Conservation (phyloP, 2,888 invertebrate species). For the Arge pagana region DNA sequence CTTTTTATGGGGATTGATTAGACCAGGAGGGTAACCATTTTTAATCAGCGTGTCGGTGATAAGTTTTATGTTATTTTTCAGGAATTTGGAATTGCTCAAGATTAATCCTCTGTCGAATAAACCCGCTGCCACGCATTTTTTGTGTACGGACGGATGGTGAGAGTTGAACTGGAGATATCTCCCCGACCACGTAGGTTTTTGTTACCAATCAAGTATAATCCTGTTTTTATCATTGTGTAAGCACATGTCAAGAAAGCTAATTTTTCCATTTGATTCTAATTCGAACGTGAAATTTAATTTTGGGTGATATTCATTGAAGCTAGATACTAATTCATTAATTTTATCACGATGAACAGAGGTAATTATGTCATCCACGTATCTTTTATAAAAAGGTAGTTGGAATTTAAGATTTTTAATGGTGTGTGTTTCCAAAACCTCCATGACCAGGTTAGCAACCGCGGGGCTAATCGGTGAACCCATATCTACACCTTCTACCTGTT, state of each 20-base stretch:
- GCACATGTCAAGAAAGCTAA: background rate
- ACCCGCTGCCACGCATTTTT: background rate
- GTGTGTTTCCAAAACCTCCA: conserved; percentile 28
- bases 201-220: background rate
- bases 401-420: conserved; percentile 5
- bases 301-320: background rate
- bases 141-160: background rate
- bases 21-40: background rate
- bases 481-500: conserved; percentile 23
- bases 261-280: background rate
- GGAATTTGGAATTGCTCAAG: background rate
- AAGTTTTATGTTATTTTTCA: background rate
- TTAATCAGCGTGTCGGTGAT: background rate
- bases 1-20: too few relatives aligned
- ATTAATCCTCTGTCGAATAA: background rate
- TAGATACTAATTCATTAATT: background rate
- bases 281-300: background rate
- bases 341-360: background rate
- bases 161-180: background rate
- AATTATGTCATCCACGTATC: conserved; percentile 5
- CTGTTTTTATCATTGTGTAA: background rate
- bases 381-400: background rate
- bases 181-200: background rate
- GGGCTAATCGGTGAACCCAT: conserved; percentile 31
- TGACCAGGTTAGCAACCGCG: conserved; percentile 26